Base-by-base conservation (phyloP, 2,113 vertebrate genomes). In the Corythornis cristatus region DNA sequence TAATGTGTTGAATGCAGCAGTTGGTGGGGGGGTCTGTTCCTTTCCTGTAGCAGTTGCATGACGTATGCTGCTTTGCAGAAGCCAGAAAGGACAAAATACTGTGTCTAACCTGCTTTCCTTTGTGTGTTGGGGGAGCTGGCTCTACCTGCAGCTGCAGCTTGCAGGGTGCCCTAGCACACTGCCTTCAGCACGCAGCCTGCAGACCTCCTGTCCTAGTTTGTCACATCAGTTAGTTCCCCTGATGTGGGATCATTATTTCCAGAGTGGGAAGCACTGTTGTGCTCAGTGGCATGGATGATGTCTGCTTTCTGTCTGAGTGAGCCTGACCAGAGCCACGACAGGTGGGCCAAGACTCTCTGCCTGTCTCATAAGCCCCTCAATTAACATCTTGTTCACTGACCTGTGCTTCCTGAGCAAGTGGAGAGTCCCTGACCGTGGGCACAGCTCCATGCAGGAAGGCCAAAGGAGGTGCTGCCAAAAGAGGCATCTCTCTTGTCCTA, bases 141-240 rank as follows among this genome's bases (percentile, higher is more conserved):
- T 83, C 2, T 66, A 22, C 33, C 33, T 65, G 50, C 82, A 93
- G 75, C 68, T 93, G 73, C 37, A 74, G n/a, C 43, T 79, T 43
- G 42, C 25, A 45, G 64, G 46, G 72, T 86, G 51, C 35, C 83
- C 46, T 74, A 4, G 8, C 58, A 3, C 19, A 28, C 81, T 84
- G 82, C 2, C 2, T 28, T 78, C 17, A 6, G 66, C 12, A 60
- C 0, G 0, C 66, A 80, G 68, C 72, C 45, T 70, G 46, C 61
- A 84, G 56, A 57, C 78, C 67, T 86, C 68, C 85, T 86, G 72
- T 83, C 86, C 79, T 78, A 9, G 23, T 68, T 60, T 74, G 88
- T 86, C 89, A 71, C 62, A 11, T 68, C 78, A 37, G 4, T 74
- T 28, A 6, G 46, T 33, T 83, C 25, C 43, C 67, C 43, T 66